Base-by-base conservation (phyloP, 2,113 vertebrate species). In the Acanthisitta chloris region DNA sequence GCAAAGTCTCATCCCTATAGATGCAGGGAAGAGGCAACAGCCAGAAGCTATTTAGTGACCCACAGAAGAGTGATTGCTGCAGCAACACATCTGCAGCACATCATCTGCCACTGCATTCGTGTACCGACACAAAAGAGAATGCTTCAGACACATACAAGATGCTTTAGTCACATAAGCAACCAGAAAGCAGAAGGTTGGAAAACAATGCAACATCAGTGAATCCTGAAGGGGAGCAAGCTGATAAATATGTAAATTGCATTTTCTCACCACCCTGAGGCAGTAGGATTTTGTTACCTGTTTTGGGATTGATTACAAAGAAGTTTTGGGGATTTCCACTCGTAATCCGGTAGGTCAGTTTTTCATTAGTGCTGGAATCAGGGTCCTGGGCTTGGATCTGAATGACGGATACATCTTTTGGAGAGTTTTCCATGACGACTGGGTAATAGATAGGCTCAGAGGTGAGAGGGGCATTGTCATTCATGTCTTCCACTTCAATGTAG, bases 261-360 rank as follows among this genome's bases (percentile, higher is more conserved):
- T 46, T 71, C 55, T 40, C 51, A n/a, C 23, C 31, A n/a, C 59
- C 4, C 3, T 20, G 73, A 86, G 16, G 48, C 34, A 86, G 81
- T 4, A 62, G 25, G 16, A 66, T 57, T 69, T 84, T 31, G 91
- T 98, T 98, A 99, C 99, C 99, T 96, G 98, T 99, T 95, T 98
- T 99, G 36, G 98, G 55, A 92, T 99, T 99, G 97, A 99, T 99
- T 73, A 97, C 98, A 64, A 99, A 99, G 97, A 99, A 99, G 93
- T 99, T 99, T 98, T 99, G 99, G 14, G 99, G 99, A 94, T 99
- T 99, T 78, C 99, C 99, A 54, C 99, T 99, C 86, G 99, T 98
- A 95, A 99, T 99, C 81, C 98, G 97, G 96, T 99, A 99, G 38
- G 88, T 98, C 91, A 99, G 97, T 46, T 97, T 98, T 43, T 98